These are phyloP conservation scores for Allygus modestus DNA, from an alignment of 2,888 invertebrate species.

Conservation along the genomic window DNA sequence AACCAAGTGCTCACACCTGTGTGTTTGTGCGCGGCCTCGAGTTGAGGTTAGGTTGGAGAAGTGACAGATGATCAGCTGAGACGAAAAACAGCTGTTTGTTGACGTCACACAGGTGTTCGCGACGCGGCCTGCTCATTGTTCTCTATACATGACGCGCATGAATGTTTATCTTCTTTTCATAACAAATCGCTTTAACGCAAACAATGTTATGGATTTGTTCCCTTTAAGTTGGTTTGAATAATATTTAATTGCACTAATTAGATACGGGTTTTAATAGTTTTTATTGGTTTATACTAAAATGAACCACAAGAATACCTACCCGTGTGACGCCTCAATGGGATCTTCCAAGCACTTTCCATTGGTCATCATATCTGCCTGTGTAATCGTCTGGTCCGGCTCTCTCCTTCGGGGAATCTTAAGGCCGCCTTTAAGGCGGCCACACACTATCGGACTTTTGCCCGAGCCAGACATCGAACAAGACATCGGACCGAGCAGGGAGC, in stretches of 20 bases:
- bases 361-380: not conserved
- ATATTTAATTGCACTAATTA: too few species aligned
- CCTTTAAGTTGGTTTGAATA: too few species aligned
- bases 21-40: too few species aligned
- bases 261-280: too few species aligned
- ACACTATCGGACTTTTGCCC: too few species aligned
- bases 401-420: not conserved
- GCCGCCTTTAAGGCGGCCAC: too few species aligned
- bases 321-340: not conserved
- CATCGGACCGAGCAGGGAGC: too few species aligned
- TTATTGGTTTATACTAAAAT: too few species aligned
- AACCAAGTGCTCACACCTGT: too few species aligned
- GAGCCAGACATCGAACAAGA: too few species aligned
- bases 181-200: not conserved
- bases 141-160: constrained; percentile 7
- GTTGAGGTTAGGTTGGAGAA: not conserved
- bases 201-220: too few species aligned
- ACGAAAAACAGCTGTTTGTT: constrained; percentile 1
- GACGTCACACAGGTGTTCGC: constrained; percentile 40
- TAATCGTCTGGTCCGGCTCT: not conserved
- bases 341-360: constrained; percentile 26
- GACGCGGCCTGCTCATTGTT: not conserved
- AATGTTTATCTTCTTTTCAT: not conserved
- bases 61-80: constrained; percentile 31
- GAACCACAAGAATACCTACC: too few species aligned